Evolutionary conservation across 2,797 vertebrate species (phyloP).

Genomic region (Iguana delicatissima): DNA sequence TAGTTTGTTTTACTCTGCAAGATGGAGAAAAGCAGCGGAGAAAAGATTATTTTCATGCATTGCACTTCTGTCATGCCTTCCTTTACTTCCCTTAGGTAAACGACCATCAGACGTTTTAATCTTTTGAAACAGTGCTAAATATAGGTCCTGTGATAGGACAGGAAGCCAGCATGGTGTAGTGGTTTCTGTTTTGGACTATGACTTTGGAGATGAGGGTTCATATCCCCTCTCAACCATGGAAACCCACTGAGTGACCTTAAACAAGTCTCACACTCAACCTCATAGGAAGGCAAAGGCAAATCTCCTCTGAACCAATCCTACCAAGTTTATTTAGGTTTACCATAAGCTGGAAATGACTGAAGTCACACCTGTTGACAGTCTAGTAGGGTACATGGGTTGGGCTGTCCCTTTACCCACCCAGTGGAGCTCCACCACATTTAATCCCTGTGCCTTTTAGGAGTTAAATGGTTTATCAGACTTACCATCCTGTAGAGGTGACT

Average conservation of each 20-base stretch:
- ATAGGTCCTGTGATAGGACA: background rate
- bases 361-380: background rate
- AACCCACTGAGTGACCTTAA: too few species aligned
- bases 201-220: too few species aligned
- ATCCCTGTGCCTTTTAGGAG: conserved; percentile 43
- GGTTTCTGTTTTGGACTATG: too few species aligned
- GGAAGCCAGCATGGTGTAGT: too few species aligned
- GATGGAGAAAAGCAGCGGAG: background rate
- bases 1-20: background rate
- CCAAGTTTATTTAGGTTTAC: too few species aligned
- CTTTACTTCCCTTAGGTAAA: background rate
- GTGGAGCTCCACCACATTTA: background rate
- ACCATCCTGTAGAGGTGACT: conserved; percentile 62
- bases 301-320: too few species aligned
- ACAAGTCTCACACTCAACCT: too few species aligned
- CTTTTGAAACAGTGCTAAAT: background rate
- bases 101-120: background rate
- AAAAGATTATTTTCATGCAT: too few species aligned
- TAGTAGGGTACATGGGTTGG: background rate
- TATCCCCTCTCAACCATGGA: too few species aligned
- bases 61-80: background rate
- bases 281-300: too few species aligned
- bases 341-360: too few species aligned
- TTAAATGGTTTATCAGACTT: conserved; percentile 50
- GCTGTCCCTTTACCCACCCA: background rate